A percentile compares a stretch with the other conserved stretches of the same genome.
phyloP scores from a whole-genome alignment of 2,113 vertebrate genomes.

The Spea bombifrons region DNA sequence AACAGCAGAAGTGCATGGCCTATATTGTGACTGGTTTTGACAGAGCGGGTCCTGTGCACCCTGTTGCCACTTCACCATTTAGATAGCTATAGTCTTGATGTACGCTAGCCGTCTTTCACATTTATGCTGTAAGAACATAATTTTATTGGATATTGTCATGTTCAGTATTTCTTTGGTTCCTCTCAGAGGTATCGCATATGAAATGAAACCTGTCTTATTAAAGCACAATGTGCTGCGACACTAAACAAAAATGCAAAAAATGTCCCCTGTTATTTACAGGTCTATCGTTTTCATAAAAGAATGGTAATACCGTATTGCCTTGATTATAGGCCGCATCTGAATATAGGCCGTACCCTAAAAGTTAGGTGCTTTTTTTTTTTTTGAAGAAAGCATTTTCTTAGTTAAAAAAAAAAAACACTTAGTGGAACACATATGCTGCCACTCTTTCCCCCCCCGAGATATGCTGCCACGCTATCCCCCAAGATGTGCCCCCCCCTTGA shows the following conservation, averaged over 20 bases:
- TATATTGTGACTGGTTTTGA: background rate
- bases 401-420: no score
- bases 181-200: background rate
- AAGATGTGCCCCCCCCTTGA: no score
- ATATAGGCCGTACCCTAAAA: no score
- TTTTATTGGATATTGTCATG: background rate
- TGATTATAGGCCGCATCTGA: no score
- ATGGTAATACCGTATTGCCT: no score
- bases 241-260: background rate
- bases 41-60: background rate
- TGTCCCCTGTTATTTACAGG: no score
- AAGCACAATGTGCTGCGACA: background rate
- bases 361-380: no score
- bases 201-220: constrained; percentile 1
- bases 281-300: no score
- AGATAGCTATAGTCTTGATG: constrained; percentile 1
- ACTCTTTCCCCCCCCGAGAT: no score
- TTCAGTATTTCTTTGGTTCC: background rate
- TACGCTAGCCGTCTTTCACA: background rate
- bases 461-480: no score
- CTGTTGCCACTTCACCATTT: background rate
- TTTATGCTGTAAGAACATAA: constrained; percentile 6
- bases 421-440: no score
- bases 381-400: no score
- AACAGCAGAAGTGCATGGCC: background rate